These are phyloP conservation scores for Zygogramma bicolorata DNA, from an alignment of 2,888 invertebrate species.

Conservation along the genomic window DNA sequence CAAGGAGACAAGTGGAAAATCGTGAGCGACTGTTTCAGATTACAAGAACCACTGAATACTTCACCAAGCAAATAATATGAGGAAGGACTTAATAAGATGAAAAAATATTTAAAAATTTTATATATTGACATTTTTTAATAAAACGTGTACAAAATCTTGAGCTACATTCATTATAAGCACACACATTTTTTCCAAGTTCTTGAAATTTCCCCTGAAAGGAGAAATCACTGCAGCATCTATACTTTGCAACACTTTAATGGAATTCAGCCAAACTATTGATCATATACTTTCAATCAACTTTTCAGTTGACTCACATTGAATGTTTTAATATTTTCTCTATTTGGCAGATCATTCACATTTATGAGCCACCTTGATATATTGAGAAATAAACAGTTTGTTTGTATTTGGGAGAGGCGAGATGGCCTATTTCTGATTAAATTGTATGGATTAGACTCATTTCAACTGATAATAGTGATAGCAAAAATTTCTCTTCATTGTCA, in stretches of 20 bases:
- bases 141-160: conserved; percentile 52
- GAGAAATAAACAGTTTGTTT: too few relatives aligned
- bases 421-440: too few relatives aligned
- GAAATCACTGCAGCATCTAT: not conserved
- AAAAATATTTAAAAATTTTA: not conserved
- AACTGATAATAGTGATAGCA: too few relatives aligned
- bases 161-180: conserved; percentile 47
- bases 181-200: conserved; percentile 24
- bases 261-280: too few relatives aligned
- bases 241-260: too few relatives aligned
- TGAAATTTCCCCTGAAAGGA: not conserved
- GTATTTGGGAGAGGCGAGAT: too few relatives aligned
- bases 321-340: too few relatives aligned
- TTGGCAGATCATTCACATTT: too few relatives aligned
- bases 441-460: too few relatives aligned
- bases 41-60: conserved; percentile 74
- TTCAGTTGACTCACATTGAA: too few relatives aligned
- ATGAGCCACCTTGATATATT: too few relatives aligned
- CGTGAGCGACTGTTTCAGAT: conserved; percentile 87
- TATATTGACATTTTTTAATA: conserved; percentile 26
- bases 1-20: conserved; percentile 95
- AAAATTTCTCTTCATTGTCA: too few relatives aligned
- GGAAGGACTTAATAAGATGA: not conserved
- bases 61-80: conserved; percentile 43
- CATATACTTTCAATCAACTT: not conserved